Conservation (phyloP, 2,888 invertebrate species). For the Drosophila histrio region DNA sequence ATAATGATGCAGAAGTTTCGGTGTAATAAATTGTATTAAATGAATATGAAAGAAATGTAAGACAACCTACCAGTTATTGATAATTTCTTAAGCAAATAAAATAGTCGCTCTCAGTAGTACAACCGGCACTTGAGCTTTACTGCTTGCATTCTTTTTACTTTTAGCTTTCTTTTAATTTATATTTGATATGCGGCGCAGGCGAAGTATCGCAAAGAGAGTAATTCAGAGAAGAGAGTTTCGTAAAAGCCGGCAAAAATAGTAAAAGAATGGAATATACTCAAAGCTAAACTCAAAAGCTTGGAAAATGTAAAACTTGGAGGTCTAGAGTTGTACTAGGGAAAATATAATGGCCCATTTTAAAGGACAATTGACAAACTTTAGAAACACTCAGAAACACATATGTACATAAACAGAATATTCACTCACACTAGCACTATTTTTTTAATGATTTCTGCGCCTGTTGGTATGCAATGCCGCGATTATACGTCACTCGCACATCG, state of each 20-base stretch:
- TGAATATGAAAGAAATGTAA: constrained; percentile 54
- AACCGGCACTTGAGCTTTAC: constrained; percentile 65
- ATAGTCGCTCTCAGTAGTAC: constrained; percentile 38
- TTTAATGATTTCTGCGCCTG: constrained; percentile 40
- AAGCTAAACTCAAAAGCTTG: constrained; percentile 5
- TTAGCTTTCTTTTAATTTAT: constrained; percentile 36
- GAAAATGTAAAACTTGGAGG: not conserved
- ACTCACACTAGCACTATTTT: constrained; percentile 6
- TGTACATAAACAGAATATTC: not conserved
- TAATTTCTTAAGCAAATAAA: constrained; percentile 41
- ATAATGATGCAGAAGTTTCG: not conserved
- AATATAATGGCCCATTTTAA: not conserved
- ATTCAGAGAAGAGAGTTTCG: constrained; percentile 10
- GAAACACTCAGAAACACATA: constrained; percentile 9
- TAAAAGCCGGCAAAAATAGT: constrained; percentile 58
- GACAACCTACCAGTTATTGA: constrained; percentile 30
- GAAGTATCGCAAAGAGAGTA: constrained; percentile 42
- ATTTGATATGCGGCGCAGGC: constrained; percentile 56
- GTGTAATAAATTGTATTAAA: constrained; percentile 70
- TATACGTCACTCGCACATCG: constrained; percentile 9
- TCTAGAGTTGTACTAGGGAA: not conserved
- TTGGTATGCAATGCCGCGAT: constrained; percentile 49
- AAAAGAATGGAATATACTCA: constrained; percentile 9
- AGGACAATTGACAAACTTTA: not conserved
- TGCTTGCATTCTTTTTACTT: constrained; percentile 17